These are phyloP conservation scores for Pemphigus obesinymphae DNA, from an alignment of 1,140 invertebrate species.

Conservation along the genomic window DNA sequence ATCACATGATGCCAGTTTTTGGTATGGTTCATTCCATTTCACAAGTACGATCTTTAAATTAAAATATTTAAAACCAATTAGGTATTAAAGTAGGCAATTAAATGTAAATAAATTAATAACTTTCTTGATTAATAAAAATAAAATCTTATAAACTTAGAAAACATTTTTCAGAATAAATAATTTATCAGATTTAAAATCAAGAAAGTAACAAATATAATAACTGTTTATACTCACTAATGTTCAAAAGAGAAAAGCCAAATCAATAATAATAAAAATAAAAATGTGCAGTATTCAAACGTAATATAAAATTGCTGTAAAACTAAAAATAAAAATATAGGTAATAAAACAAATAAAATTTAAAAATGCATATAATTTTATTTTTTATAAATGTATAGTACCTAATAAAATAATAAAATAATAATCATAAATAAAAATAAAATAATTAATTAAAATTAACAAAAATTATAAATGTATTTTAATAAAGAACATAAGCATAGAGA, in stretches of 20 bases:
- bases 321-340: conserved; percentile 29
- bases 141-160: neutral
- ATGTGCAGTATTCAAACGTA: neutral
- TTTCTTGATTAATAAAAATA: conserved; percentile 12
- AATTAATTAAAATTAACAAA: neutral
- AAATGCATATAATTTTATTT: neutral
- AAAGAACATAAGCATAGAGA: neutral
- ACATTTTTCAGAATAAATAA: no score
- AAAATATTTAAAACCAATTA: neutral
- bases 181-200: neutral
- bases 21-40: conserved; percentile 62
- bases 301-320: conserved; percentile 19
- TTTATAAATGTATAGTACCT: neutral
- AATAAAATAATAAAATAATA: neutral
- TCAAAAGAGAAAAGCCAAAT: conserved; percentile 9
- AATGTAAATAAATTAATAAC: neutral
- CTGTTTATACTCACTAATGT: neutral
- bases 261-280: conserved; percentile 17
- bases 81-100: neutral
- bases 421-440: neutral
- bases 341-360: conserved; percentile 9
- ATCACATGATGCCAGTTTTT: conserved; percentile 96
- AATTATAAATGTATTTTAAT: neutral
- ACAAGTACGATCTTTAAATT: conserved; percentile 41
- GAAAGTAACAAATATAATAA: neutral